Base-by-base conservation (phyloP, 2,797 vertebrate species). In the Centropyge bicolor region DNA sequence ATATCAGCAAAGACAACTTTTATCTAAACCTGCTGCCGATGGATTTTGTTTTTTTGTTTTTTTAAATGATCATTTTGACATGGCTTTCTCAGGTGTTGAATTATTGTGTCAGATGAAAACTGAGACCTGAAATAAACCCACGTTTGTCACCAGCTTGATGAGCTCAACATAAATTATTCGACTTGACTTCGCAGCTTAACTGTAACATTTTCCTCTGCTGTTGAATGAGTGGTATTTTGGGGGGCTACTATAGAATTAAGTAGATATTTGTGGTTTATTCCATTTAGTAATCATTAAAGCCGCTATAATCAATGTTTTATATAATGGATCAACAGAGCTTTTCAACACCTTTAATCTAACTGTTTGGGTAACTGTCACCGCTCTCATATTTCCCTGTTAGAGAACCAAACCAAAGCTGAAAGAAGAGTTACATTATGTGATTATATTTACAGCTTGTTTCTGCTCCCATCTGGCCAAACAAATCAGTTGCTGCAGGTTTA, bases 121-220 rank as follows among this genome's bases (percentile, higher is more conserved):
- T 36, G 54, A 12, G 56, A n/a, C 48, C 45, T 43, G 22, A 22
- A 59, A 38, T 67, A 48, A 71, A 76, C 38, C 19, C 31, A 4
- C 61, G 70, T 68, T 68, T 67, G 36, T 41, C 45, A 59, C 19
- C 19, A 48, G 27, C 55, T 27, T 51, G 17, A 36, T 27, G 48
- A 46, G 2, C 40, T 67, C 31, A 70, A 24, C 51, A 52, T 6
- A 1, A 52, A 22, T 7, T 27, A 27, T 54, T 54, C 8, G 5
- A 54, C 52, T 54, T 22, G n/a, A 22, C 46, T 20, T 49, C 46
- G 20, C 46, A 31, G 27, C 19, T 5, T 13, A 24, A 31, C 27
- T 31, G 2, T 31, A 31, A 31, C 2, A 27, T 7, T 16, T 24
- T 27, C 2, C 14, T 14, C 52, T 27, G 13, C 22, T 54, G 27